Base-by-base conservation (phyloP, 2,888 invertebrate genomes). In the Ypsolopha sequella region DNA sequence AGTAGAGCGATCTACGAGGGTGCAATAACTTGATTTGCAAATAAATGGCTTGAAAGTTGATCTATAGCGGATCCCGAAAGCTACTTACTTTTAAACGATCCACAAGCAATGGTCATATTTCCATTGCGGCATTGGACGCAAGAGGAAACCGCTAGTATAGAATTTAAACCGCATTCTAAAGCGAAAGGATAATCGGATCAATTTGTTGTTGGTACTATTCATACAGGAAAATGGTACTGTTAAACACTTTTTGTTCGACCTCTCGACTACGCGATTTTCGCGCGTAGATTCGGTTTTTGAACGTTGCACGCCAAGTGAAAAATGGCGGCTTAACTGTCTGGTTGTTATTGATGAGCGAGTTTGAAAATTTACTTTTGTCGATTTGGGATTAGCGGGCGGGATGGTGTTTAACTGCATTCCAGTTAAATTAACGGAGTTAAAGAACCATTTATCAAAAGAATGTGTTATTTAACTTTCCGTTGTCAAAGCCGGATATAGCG, bases 11-110 rank as follows among this genome's bases (percentile, higher is more conserved):
- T 76, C 74, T 67, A 70, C 70, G 73, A 60, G 76, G 76, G 78
- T 80, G 82, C 82, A 80, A 81, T 82, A 82, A 82, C 80, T 77
- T 74, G 81, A 84, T 84, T 82, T 79, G 73, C 68, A 78, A 80
- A 46, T 35, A 80, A 85, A 81, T 81, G 81, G 78, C 70, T 72
- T 61, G 81, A 80, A 84, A 85, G 77, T 78, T 80, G 79, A 81
- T 80, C 79, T 80, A 80, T 73, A 64, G 70, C 68, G 61, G 61
- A 62, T 63, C 66, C 6, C 13, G 13, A 43, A 13, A 45, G 8
- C 45, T 34, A 24, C 9, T n/a, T n/a, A n/a, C 13, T 24, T 4
- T 34, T 45, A 10, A 45, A 45, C 13, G 13, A 45, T 34, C 13
- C n/a, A 33, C n/a, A 24, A 3, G 9, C 7, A 41, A 41, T 11